Conservation (phyloP, 2,888 invertebrate species). For the Danaus chrysippus region DNA sequence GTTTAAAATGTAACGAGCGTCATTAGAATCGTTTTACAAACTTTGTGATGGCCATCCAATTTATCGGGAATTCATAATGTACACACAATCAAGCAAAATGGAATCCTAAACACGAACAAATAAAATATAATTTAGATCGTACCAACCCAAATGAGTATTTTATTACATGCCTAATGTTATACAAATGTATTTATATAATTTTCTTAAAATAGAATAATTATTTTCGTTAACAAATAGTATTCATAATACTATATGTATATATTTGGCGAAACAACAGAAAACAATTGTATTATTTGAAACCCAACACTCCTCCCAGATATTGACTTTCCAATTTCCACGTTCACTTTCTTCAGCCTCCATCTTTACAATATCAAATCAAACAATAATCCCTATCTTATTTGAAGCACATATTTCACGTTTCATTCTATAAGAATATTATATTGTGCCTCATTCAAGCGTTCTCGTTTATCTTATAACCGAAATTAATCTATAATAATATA, state of each 20-base stretch:
- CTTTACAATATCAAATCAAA: background rate
- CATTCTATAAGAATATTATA: no score
- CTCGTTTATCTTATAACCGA: background rate
- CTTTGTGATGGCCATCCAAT: constrained; percentile 14
- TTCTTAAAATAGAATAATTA: background rate
- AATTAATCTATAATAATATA: constrained; percentile 5
- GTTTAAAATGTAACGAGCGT: constrained; percentile 10
- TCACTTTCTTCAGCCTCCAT: constrained; percentile 7
- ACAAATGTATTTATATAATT: constrained; percentile 2
- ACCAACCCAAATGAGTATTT: background rate
- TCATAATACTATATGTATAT: no score
- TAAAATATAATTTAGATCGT: background rate
- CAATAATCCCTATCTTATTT: no score
- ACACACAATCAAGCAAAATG: background rate
- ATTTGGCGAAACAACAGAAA: background rate
- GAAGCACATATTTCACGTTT: no score
- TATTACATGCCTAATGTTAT: background rate
- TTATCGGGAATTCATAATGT: constrained; percentile 17
- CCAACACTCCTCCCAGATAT: background rate
- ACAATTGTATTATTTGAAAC: background rate
- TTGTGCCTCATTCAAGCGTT: no score
- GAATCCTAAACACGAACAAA: background rate
- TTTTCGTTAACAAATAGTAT: no score
- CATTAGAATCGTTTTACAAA: constrained; percentile 17
- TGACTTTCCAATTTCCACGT: constrained; percentile 3